These are phyloP conservation scores for Sisyra nigra DNA, from an alignment of 2,888 invertebrate genomes.

Conservation along the genomic window DNA sequence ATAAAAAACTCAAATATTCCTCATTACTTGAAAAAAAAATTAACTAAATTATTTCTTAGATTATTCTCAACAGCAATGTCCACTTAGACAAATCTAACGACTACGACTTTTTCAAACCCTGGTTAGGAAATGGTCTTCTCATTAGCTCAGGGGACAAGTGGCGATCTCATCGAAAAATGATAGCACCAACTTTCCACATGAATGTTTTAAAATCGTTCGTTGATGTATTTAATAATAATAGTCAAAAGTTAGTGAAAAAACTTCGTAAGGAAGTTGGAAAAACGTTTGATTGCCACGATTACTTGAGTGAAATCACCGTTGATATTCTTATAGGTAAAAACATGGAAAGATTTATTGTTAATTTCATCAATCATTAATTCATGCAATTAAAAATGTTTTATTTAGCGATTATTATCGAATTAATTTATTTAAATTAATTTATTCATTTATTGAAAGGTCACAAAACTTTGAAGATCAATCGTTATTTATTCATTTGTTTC, in stretches of 20 bases:
- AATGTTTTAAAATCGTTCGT: constrained; percentile 34
- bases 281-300: constrained; percentile 33
- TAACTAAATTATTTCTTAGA: constrained; percentile 1
- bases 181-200: constrained; percentile 34
- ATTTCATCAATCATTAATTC: too few relatives aligned
- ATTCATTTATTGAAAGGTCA: too few relatives aligned
- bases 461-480: too few relatives aligned
- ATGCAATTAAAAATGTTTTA: too few relatives aligned
- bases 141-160: constrained; percentile 31
- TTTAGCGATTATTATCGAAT: too few relatives aligned
- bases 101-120: constrained; percentile 25
- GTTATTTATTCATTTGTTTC: too few relatives aligned
- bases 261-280: constrained; percentile 26
- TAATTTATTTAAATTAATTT: too few relatives aligned
- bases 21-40: too few relatives aligned
- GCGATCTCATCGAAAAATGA: constrained; percentile 32
- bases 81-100: constrained; percentile 25
- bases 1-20: neutral
- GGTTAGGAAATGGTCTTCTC: constrained; percentile 26
- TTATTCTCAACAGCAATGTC: constrained; percentile 22
- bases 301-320: constrained; percentile 31
- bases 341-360: too few relatives aligned
- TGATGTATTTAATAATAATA: constrained; percentile 32
- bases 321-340: constrained; percentile 31
- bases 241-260: constrained; percentile 24